Evolutionary conservation across 2,113 vertebrate species (phyloP).

Genomic region (Zeus faber): DNA sequence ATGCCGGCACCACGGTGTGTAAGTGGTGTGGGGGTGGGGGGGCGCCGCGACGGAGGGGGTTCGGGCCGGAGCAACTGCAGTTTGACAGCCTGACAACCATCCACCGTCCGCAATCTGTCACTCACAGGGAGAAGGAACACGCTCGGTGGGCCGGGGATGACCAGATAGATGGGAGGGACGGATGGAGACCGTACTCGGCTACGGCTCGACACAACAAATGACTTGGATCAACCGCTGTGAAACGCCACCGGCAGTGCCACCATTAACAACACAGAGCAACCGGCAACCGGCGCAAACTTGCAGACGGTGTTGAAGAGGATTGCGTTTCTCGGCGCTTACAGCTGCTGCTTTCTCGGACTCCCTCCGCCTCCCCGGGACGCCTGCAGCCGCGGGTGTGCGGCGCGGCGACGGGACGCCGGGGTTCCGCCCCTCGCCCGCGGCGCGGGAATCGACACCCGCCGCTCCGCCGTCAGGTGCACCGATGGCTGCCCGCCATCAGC

Average conservation of each 20-base stretch:
- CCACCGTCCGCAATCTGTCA: slow-evolving; percentile 55
- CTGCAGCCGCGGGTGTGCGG: too few relatives aligned
- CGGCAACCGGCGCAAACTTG: too few relatives aligned
- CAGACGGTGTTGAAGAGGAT: too few relatives aligned
- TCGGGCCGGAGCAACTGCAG: slow-evolving; percentile 25
- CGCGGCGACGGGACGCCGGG: background rate
- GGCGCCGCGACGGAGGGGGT: slow-evolving; percentile 5
- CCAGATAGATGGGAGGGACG: too few relatives aligned
- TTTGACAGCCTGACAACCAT: slow-evolving; percentile 54
- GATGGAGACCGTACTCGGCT: slow-evolving; percentile 2
- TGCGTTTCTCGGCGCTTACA: too few relatives aligned
- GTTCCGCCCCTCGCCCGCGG: slow-evolving; percentile 24
- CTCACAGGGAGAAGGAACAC: slow-evolving; percentile 34
- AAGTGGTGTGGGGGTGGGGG: slow-evolving; percentile 15
- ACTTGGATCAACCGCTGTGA: too few relatives aligned
- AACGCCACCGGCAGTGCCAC: too few relatives aligned
- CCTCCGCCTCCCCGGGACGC: too few relatives aligned
- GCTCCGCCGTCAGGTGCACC: slow-evolving; percentile 47
- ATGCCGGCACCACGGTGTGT: slow-evolving; percentile 29
- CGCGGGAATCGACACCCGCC: slow-evolving; percentile 31
- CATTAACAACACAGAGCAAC: too few relatives aligned
- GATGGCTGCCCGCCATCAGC: slow-evolving; percentile 46
- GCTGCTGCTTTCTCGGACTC: too few relatives aligned
- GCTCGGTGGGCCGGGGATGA: too few relatives aligned
- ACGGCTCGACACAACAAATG: slow-evolving; percentile 3